Evolutionary conservation across 2,113 vertebrate species (phyloP).

Genomic region (Onychostoma macrolepis): DNA sequence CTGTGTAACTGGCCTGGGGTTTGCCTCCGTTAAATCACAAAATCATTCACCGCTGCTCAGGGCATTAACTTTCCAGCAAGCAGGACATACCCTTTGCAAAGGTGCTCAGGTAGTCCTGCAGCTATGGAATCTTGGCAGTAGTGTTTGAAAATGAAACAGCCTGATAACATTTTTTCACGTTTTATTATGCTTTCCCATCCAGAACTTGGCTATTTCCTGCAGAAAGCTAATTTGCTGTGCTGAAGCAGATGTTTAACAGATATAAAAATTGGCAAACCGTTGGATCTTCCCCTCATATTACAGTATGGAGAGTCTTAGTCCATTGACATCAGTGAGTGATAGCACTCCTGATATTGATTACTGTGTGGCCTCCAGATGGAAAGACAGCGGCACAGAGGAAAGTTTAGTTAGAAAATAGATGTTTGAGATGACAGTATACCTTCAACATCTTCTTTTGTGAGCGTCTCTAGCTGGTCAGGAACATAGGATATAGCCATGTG

Average conservation of each 20-base stretch:
- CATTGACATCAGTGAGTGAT: neutral
- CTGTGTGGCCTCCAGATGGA: slow-evolving; percentile 2
- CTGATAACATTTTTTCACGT: slow-evolving; percentile 53
- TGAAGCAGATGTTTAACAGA: slow-evolving; percentile 35
- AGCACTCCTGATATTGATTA: neutral
- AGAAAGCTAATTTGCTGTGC: slow-evolving; percentile 20
- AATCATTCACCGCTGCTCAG: slow-evolving; percentile 42
- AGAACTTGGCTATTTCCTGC: slow-evolving; percentile 38
- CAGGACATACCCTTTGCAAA: neutral
- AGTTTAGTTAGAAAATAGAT: neutral
- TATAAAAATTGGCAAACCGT: slow-evolving; percentile 18
- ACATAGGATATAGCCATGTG: slow-evolving; percentile 33
- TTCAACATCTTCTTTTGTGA: neutral
- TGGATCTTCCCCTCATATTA: slow-evolving; percentile 43
- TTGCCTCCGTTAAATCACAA: slow-evolving; percentile 41
- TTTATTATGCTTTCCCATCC: slow-evolving; percentile 53
- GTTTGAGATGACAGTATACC: neutral
- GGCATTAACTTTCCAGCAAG: slow-evolving; percentile 37
- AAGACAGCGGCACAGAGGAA: neutral
- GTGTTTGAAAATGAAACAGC: slow-evolving; percentile 49
- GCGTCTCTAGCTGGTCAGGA: neutral
- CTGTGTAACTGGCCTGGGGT: slow-evolving; percentile 29
- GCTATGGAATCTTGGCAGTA: slow-evolving; percentile 59
- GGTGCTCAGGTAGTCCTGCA: slow-evolving; percentile 49
- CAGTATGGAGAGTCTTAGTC: neutral